These are phyloP conservation scores for Trachemys scripta DNA, from an alignment of 2,113 vertebrate species.

Conservation along the genomic window DNA sequence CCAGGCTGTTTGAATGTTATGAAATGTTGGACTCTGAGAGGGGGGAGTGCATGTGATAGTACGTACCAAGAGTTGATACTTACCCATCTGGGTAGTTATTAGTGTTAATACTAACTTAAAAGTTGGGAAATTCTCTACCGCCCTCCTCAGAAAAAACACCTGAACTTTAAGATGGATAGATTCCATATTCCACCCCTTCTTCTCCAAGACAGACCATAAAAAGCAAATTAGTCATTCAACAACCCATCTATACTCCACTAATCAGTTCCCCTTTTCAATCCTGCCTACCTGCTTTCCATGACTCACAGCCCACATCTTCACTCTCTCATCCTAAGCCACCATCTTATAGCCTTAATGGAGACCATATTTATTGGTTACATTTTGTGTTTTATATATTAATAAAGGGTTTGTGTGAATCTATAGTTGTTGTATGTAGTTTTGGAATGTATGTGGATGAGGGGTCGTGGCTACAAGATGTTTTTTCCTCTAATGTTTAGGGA, in stretches of 20 bases:
- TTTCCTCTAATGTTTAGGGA: background rate
- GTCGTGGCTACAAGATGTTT: background rate
- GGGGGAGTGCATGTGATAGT: no score
- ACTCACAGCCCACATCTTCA: background rate
- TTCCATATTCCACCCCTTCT: background rate
- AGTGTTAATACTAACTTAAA: background rate
- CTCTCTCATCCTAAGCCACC: background rate
- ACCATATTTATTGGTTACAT: background rate
- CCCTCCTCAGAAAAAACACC: no score
- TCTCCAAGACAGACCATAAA: background rate
- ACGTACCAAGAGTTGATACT: background rate
- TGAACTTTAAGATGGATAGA: background rate
- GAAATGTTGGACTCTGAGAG: no score
- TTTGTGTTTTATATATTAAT: background rate
- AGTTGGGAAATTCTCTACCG: background rate
- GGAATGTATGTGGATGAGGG: background rate
- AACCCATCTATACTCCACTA: background rate
- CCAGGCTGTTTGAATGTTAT: background rate
- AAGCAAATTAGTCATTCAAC: background rate
- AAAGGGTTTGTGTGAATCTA: background rate
- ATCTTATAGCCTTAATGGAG: background rate
- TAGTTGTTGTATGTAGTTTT: background rate
- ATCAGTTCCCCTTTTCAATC: background rate
- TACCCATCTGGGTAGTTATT: background rate
- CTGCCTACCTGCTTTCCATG: background rate